Conservation (phyloP, 2,888 invertebrate genomes). For the Empis stercorea region DNA sequence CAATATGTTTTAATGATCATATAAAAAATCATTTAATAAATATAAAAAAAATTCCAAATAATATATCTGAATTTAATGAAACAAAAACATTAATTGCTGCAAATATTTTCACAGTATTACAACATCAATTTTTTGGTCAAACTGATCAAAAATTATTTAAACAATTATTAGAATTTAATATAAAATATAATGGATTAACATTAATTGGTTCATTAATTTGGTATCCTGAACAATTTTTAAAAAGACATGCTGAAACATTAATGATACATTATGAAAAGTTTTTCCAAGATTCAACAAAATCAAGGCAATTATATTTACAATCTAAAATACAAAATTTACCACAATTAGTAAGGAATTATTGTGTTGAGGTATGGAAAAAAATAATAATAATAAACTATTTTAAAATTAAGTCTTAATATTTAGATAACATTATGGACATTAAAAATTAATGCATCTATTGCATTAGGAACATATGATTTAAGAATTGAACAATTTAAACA, state of each 20-base stretch:
- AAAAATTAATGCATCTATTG: conserved; percentile 42
- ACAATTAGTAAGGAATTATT: conserved; percentile 44
- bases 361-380: conserved; percentile 11
- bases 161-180: conserved; percentile 59
- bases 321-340: conserved; percentile 44
- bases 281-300: conserved; percentile 30
- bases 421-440: conserved; percentile 49
- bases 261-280: conserved; percentile 38
- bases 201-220: conserved; percentile 70
- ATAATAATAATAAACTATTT: not conserved
- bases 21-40: conserved; percentile 17
- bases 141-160: conserved; percentile 65
- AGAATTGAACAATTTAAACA: conserved; percentile 44
- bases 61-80: conserved; percentile 51
- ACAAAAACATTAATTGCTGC: conserved; percentile 47
- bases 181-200: conserved; percentile 67
- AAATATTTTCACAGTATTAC: conserved; percentile 54
- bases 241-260: conserved; percentile 46
- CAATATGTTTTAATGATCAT: conserved; percentile 30
- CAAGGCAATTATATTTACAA: conserved; percentile 44
- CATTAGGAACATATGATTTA: conserved; percentile 36
- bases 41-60: conserved; percentile 40
- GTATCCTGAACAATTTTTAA: conserved; percentile 73
- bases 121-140: conserved; percentile 59
- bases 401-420: conserved; percentile 9